Conservation (phyloP, 2,113 vertebrate species). For the Oenanthe melanoleuca region DNA sequence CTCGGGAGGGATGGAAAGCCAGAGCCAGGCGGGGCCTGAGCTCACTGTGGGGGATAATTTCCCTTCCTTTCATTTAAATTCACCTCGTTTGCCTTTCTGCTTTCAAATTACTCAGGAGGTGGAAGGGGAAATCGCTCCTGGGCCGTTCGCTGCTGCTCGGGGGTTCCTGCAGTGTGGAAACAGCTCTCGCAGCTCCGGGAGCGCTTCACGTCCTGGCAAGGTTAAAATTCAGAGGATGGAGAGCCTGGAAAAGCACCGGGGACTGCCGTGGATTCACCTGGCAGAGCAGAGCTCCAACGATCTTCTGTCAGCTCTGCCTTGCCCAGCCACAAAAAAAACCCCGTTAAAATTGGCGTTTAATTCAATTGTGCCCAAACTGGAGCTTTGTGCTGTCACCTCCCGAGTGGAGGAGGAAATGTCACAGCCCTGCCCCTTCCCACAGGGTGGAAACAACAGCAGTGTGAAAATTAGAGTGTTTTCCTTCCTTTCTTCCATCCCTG, state of each 20-base stretch:
- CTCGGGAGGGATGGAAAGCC: not conserved
- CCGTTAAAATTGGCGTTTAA: not conserved
- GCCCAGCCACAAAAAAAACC: not conserved
- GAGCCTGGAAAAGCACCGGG: not conserved
- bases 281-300: not conserved
- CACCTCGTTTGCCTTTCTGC: not conserved
- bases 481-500: not conserved
- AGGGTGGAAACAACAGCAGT: not conserved
- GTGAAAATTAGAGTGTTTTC: not conserved
- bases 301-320: not conserved
- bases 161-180: not conserved
- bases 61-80: conserved; percentile 4
- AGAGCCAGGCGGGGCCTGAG: not conserved
- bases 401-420: not conserved
- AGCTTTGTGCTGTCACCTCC: not conserved
- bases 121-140: not conserved
- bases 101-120: not conserved
- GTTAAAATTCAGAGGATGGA: not conserved
- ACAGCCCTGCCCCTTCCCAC: not conserved
- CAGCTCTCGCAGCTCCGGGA: not conserved
- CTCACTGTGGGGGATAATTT: not conserved
- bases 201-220: not conserved
- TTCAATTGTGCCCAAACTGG: not conserved
- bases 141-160: not conserved
- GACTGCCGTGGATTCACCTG: not conserved